Base-by-base conservation (phyloP, 2,797 vertebrate genomes). In the Meda fulgida region DNA sequence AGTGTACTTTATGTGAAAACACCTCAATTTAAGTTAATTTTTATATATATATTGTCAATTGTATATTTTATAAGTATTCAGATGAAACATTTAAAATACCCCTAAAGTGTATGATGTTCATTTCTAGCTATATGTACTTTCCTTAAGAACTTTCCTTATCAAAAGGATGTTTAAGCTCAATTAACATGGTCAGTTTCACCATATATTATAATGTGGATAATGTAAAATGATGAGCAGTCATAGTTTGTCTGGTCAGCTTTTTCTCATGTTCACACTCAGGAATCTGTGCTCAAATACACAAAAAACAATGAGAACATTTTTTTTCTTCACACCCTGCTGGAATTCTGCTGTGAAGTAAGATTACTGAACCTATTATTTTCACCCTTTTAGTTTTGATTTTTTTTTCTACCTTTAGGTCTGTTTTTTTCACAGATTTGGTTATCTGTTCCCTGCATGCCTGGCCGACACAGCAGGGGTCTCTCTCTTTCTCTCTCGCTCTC, bases 371-470 rank as follows among this genome's bases (percentile, higher is more conserved):
- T 90, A 89, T 93, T 94, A 82, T 90, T 90, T 88, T 80, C 66
- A 31, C 87, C 78, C 40, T 43, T 55, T 46, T 69, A 66, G 63
- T 55, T 78, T 26, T 38, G 60, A 53, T 55, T 43, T 71, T 40
- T 65, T 65, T 73, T 79, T 89, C 75, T 80, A 31, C 80, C 60
- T 91, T 88, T 89, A 89, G 75, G 85, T 89, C 87, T 88, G 88
- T 66, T 93, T 93, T 91, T 92, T 92, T 91, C 88, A 91, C 90
- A 83, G 72, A 81, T 29, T 0, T 85, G 90, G 93, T 95, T 95
- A 95, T 95, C 95, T 93, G 89, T 88, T 89, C 86, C 89, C 83
- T 67, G 84, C 95, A 95, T 91, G 94, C 93, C 92, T 93, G 90
- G 86, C 85, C 85, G 88, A 85, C 94, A 84, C 95, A 94, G 94